Evolutionary conservation across 2,113 vertebrate species (phyloP).

Genomic region (Noctilio leporinus): DNA sequence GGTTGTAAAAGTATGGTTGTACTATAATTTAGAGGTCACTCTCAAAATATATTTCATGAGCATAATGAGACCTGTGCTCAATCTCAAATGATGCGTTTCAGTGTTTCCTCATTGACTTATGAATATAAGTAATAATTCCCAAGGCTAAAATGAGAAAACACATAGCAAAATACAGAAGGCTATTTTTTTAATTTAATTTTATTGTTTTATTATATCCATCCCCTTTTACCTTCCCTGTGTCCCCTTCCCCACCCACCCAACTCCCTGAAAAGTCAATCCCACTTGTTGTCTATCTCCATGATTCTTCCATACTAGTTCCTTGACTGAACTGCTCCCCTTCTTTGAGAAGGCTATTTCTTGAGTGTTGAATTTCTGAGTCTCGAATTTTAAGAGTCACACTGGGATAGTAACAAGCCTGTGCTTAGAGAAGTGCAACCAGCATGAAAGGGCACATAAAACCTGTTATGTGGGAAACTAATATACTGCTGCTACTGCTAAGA

Average conservation of each 20-base stretch:
- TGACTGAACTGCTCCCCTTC: too few species aligned
- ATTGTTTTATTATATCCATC: too few species aligned
- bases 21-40: neutral
- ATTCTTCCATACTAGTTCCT: too few species aligned
- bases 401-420: neutral
- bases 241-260: too few species aligned
- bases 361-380: neutral
- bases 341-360: neutral
- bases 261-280: too few species aligned
- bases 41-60: neutral
- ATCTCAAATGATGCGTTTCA: neutral
- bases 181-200: too few species aligned
- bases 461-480: neutral
- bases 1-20: neutral
- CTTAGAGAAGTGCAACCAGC: neutral
- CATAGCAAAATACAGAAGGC: neutral
- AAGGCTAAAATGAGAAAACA: neutral
- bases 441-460: neutral
- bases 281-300: too few species aligned
- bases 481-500: neutral
- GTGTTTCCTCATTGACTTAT: neutral
- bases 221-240: too few species aligned
- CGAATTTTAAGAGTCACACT: neutral
- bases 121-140: neutral
- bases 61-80: neutral